These are phyloP conservation scores for Pandion haliaetus DNA, from an alignment of 2,113 vertebrate species.

Conservation along the genomic window DNA sequence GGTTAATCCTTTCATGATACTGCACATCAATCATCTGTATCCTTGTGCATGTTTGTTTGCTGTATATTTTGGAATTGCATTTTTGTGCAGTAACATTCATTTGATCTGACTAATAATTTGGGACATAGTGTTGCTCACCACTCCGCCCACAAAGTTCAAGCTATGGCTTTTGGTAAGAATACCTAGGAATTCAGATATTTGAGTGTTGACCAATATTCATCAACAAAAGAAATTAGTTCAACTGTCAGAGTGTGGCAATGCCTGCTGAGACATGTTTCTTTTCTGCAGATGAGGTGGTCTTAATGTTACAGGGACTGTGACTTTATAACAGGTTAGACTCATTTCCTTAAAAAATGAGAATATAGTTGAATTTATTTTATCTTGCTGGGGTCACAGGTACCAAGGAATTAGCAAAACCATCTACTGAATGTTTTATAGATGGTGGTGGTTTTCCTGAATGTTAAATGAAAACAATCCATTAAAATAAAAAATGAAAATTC, in stretches of 20 bases:
- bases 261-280: slow-evolving; percentile 31
- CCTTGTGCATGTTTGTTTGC: neutral
- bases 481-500: slow-evolving; percentile 71
- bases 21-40: neutral
- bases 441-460: slow-evolving; percentile 56
- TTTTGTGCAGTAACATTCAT: neutral
- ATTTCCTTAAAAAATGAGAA: slow-evolving; percentile 16
- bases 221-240: slow-evolving; percentile 23
- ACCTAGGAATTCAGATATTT: neutral
- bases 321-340: neutral
- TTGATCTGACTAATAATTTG: neutral
- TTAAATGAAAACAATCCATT: slow-evolving; percentile 72
- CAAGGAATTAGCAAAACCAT: slow-evolving; percentile 14
- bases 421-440: slow-evolving; percentile 12
- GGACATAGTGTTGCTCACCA: neutral
- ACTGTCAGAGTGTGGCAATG: neutral
- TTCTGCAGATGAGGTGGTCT: slow-evolving; percentile 12
- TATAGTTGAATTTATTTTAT: slow-evolving; percentile 1
- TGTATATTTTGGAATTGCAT: neutral
- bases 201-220: neutral
- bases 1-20: neutral
- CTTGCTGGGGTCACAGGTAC: neutral
- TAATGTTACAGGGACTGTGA: neutral
- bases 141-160: neutral
- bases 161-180: neutral